Conservation (phyloP, 1,140 invertebrate genomes). For the Drosophila arawakana region DNA sequence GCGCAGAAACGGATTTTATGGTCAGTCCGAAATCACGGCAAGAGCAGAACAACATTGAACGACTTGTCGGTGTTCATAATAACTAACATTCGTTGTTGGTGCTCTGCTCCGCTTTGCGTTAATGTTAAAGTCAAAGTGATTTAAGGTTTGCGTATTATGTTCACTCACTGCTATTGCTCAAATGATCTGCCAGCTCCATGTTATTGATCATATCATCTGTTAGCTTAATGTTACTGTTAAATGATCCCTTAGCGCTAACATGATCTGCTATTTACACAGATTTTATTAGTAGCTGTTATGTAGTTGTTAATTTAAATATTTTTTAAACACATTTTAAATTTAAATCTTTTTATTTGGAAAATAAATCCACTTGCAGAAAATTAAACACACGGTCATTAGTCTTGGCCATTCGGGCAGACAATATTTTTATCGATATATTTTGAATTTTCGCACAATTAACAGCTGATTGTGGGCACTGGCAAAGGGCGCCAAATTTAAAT, state of each 20-base stretch:
- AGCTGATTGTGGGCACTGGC: no score
- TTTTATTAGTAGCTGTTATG: not conserved
- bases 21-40: conserved; percentile 29
- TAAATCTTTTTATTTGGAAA: no score
- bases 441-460: no score
- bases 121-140: not conserved
- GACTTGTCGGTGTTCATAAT: conserved; percentile 31
- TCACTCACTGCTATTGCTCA: conserved; percentile 11
- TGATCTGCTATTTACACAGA: not conserved
- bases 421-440: no score
- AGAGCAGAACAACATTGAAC: conserved; percentile 26
- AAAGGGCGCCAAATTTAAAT: no score
- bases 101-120: not conserved
- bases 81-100: conserved; percentile 6
- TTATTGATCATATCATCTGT: conserved; percentile 20
- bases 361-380: no score
- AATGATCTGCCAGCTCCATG: conserved; percentile 1
- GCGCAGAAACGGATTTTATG: conserved; percentile 18
- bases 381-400: no score
- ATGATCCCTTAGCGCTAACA: conserved; percentile 1
- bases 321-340: no score
- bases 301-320: not conserved
- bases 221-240: conserved; percentile 3
- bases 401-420: no score
- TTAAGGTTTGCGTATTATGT: conserved; percentile 1